phyloP scores from a whole-genome alignment of 2,888 invertebrate species.

The Ptycholaimellus sp. region DNA sequence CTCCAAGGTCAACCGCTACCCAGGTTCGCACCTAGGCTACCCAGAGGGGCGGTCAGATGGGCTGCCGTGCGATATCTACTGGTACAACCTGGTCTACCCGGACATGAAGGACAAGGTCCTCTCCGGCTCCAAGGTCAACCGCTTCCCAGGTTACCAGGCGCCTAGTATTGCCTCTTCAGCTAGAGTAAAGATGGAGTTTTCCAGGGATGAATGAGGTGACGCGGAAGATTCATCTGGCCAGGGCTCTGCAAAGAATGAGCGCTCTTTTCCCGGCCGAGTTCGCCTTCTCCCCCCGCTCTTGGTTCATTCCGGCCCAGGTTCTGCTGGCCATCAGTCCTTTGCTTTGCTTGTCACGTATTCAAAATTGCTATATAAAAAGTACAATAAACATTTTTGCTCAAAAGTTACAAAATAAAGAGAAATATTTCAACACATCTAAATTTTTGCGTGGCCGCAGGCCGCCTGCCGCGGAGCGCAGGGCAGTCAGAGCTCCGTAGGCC shows the following conservation, averaged over 20 bases:
- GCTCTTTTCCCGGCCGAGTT: conserved; percentile 30
- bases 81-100: conserved; percentile 29
- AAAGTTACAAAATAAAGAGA: too few species aligned
- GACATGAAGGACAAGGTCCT: conserved; percentile 25
- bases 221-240: conserved; percentile 29
- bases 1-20: conserved; percentile 31
- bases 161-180: too few species aligned
- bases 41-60: conserved; percentile 24
- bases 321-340: too few species aligned
- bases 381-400: too few species aligned
- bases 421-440: too few species aligned
- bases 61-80: conserved; percentile 28
- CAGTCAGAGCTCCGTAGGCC: too few species aligned
- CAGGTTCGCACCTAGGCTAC: too few species aligned
- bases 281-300: conserved; percentile 31
- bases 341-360: too few species aligned
- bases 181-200: too few species aligned
- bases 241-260: conserved; percentile 29
- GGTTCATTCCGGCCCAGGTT: conserved; percentile 32
- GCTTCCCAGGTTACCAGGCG: conserved; percentile 33
- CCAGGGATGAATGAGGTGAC: conserved; percentile 31
- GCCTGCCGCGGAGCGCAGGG: too few species aligned
- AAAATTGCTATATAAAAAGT: too few species aligned
- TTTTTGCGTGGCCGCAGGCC: too few species aligned
- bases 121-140: conserved; percentile 27